Percentiles rank a stretch among this genome's conserved stretches.
Evolutionary conservation across 2,797 vertebrate species (phyloP).

Genomic region (Eutrigla gurnardus): DNA sequence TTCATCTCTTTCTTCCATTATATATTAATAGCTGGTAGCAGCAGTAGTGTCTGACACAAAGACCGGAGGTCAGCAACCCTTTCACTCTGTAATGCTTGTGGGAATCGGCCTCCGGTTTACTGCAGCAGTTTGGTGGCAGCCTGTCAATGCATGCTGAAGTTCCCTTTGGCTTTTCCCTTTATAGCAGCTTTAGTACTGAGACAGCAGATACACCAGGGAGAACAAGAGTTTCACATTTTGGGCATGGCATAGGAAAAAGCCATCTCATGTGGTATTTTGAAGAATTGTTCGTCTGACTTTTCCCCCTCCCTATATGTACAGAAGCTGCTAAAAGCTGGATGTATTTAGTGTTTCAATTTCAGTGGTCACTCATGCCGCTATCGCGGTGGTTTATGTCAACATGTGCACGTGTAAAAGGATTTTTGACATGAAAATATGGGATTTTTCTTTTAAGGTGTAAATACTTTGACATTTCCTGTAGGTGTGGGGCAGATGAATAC

Average conservation of each 20-base stretch:
- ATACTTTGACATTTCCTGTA: background rate
- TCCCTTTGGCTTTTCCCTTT: constrained; percentile 63
- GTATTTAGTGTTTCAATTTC: background rate
- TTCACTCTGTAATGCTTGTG: constrained; percentile 32
- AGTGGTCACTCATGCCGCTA: background rate
- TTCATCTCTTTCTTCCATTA: constrained; percentile 24
- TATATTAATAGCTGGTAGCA: constrained; percentile 33
- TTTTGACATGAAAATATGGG: background rate
- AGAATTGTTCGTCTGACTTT: background rate
- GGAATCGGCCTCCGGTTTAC: constrained; percentile 42
- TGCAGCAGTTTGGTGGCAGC: constrained; percentile 44
- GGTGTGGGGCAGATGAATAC: background rate
- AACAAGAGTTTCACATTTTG: constrained; percentile 9
- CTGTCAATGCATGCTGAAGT: constrained; percentile 44
- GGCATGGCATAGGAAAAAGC: background rate
- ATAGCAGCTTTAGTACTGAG: constrained; percentile 46
- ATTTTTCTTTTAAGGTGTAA: background rate
- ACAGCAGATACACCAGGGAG: constrained; percentile 19
- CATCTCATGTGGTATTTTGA: background rate
- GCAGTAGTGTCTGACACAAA: constrained; percentile 27
- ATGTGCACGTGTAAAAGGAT: background rate
- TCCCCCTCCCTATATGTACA: background rate
- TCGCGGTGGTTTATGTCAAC: background rate
- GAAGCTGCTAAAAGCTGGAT: background rate
- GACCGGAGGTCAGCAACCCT: constrained; percentile 33